Conservation (phyloP, 2,888 invertebrate genomes). For the Antheraea yamamai region DNA sequence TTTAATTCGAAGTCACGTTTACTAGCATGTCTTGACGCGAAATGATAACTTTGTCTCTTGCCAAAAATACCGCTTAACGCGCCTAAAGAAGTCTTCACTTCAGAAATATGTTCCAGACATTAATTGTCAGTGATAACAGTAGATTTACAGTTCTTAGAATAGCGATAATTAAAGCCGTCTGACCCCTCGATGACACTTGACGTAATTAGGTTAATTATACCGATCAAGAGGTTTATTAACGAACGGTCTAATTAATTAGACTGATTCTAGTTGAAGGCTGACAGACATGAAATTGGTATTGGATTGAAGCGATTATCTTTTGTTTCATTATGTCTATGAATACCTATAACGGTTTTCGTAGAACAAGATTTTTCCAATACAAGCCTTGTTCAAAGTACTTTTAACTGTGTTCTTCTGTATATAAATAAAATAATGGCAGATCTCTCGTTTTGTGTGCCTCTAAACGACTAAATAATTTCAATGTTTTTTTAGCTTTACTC, state of each 20-base stretch:
- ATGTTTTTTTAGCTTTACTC: too few relatives aligned
- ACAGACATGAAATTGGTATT: constrained; percentile 13
- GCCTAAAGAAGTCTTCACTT: too few relatives aligned
- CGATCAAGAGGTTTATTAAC: constrained; percentile 67
- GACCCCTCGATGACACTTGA: constrained; percentile 55
- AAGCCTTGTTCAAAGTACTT: not conserved
- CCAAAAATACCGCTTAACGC: too few relatives aligned
- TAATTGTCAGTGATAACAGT: not conserved
- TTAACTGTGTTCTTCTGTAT: not conserved
- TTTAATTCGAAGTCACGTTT: too few relatives aligned
- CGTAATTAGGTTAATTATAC: constrained; percentile 75
- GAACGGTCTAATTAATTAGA: constrained; percentile 64
- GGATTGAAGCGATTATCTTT: constrained; percentile 11
- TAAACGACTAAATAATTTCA: too few relatives aligned
- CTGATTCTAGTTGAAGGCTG: constrained; percentile 47
- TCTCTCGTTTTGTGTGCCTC: too few relatives aligned
- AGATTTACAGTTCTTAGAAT: constrained; percentile 38
- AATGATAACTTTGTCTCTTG: too few relatives aligned
- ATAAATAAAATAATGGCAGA: not conserved
- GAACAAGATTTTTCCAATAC: not conserved
- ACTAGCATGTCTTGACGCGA: too few relatives aligned
- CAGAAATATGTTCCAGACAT: not conserved
- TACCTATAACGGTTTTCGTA: not conserved
- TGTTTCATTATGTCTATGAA: constrained; percentile 8
- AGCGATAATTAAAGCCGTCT: constrained; percentile 56